Evolutionary conservation across 2,113 vertebrate genomes (phyloP).

Genomic region (Petroica traversi): DNA sequence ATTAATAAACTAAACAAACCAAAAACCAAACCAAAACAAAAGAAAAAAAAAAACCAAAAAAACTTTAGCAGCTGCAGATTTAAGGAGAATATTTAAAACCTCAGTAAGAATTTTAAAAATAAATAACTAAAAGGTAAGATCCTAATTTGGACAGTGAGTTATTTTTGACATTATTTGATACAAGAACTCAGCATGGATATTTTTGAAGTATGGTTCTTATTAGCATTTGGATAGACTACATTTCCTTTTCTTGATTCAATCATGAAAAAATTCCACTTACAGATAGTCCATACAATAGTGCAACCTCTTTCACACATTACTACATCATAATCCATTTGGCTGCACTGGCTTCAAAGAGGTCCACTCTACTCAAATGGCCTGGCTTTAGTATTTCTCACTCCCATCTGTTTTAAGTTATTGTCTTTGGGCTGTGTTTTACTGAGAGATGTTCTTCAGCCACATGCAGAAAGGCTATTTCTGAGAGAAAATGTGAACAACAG

Average conservation of each 20-base stretch:
- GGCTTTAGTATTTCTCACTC: not conserved
- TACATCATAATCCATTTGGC: conserved; percentile 43
- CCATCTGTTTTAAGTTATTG: conserved; percentile 43
- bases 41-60: not conserved
- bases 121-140: conserved; percentile 10
- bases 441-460: not conserved
- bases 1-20: not conserved
- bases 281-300: conserved; percentile 14
- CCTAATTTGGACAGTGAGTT: not conserved
- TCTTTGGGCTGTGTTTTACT: not conserved
- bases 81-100: not conserved
- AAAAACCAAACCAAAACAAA: not conserved
- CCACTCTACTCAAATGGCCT: not conserved
- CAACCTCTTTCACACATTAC: conserved; percentile 57
- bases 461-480: not conserved
- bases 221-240: conserved; percentile 29
- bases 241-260: conserved; percentile 56
- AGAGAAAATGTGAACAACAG: not conserved
- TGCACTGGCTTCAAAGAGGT: not conserved
- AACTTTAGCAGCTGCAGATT: not conserved
- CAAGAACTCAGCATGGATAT: not conserved
- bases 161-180: not conserved
- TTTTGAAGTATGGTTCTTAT: conserved; percentile 45
- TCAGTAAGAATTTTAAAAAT: not conserved
- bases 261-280: conserved; percentile 31